phyloP scores from a whole-genome alignment of 2,888 invertebrate species.

The Hydriomena furcata region DNA sequence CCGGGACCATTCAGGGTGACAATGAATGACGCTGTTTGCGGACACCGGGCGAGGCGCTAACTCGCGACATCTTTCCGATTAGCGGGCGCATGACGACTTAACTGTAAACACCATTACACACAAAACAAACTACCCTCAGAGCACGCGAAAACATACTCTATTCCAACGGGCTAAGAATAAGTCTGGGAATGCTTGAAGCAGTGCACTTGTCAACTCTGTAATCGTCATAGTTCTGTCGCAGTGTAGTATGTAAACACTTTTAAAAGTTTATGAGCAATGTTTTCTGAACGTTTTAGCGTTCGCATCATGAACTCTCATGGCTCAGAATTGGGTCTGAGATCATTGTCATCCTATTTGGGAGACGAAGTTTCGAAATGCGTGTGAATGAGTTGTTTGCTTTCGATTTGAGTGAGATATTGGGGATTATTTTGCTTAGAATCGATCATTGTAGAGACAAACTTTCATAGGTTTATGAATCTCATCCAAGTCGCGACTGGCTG shows the following conservation, averaged over 20 bases:
- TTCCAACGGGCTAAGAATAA: constrained; percentile 12
- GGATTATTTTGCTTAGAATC: neutral
- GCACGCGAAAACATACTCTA: constrained; percentile 31
- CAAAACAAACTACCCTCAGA: constrained; percentile 28
- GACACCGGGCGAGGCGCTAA: constrained; percentile 82
- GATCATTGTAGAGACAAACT: neutral
- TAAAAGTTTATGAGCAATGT: constrained; percentile 80
- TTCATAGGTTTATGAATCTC: too few relatives aligned
- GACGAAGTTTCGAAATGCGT: constrained; percentile 65
- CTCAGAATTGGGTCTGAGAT: constrained; percentile 67
- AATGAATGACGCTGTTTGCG: constrained; percentile 77
- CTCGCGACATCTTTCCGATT: constrained; percentile 76
- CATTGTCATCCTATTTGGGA: constrained; percentile 58
- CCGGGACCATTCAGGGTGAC: constrained; percentile 70
- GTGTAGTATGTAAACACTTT: constrained; percentile 75
- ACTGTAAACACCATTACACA: constrained; percentile 78
- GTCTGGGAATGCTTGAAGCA: constrained; percentile 19
- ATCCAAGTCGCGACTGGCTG: too few relatives aligned
- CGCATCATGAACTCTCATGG: constrained; percentile 73
- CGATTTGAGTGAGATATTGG: constrained; percentile 33
- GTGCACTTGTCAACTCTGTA: constrained; percentile 61
- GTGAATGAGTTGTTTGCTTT: constrained; percentile 37
- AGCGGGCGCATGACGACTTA: constrained; percentile 76
- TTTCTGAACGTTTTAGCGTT: constrained; percentile 74
- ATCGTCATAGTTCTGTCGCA: constrained; percentile 74